Percentiles rank a stretch among this genome's conserved stretches.
These are phyloP conservation scores for Upupa epops DNA, from an alignment of 2,113 vertebrate species.

Conservation along the genomic window DNA sequence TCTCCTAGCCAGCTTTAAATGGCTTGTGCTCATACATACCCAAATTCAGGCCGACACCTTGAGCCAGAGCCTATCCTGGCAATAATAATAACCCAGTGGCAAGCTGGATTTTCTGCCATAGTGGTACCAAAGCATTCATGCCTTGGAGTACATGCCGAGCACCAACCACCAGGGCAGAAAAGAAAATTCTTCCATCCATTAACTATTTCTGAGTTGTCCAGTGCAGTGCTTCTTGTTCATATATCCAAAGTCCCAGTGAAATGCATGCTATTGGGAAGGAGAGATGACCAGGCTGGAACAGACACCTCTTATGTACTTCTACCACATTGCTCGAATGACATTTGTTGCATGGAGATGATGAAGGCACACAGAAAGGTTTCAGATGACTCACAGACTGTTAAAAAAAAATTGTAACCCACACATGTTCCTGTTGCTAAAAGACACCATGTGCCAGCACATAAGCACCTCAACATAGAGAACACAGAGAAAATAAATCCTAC, in stretches of 20 bases:
- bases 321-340: fast-evolving
- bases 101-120: background rate
- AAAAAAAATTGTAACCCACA: background rate
- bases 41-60: background rate
- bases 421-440: background rate
- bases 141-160: fast-evolving
- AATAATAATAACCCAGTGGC: background rate
- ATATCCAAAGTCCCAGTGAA: background rate
- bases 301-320: background rate
- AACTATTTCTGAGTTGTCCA: background rate
- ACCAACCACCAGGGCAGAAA: background rate
- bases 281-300: background rate
- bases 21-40: background rate
- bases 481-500: background rate
- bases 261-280: background rate
- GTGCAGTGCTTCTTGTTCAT: background rate
- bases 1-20: slow-evolving; percentile 7
- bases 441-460: background rate
- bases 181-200: background rate
- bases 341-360: background rate
- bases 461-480: background rate
- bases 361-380: background rate
- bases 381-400: background rate
- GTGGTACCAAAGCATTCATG: background rate
- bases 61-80: background rate